Evolutionary conservation across 2,113 vertebrate species (phyloP).

Genomic region (Osmerus mordax): DNA sequence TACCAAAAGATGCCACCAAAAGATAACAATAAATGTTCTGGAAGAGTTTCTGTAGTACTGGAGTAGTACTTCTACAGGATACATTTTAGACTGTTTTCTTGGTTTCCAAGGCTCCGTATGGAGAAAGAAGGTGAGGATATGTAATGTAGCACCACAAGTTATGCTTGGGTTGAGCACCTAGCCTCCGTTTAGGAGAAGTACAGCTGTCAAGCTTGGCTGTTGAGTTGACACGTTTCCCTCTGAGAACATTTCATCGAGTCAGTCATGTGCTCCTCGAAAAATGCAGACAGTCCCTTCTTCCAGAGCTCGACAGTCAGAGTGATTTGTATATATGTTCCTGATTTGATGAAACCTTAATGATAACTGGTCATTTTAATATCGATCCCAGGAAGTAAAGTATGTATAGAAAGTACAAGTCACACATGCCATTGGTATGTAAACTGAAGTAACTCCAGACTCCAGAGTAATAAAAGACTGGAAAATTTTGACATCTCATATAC

Average conservation of each 20-base stretch:
- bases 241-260: constrained; percentile 41
- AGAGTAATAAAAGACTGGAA: not conserved
- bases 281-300: constrained; percentile 25
- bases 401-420: not conserved
- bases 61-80: too few species aligned
- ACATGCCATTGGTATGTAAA: not conserved
- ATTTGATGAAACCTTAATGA: too few species aligned
- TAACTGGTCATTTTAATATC: too few species aligned
- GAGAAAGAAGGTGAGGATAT: too few species aligned
- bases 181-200: constrained; percentile 12
- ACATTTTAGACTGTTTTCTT: too few species aligned
- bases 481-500: constrained; percentile 19
- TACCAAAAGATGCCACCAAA: too few species aligned
- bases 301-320: constrained; percentile 4
- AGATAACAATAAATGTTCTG: too few species aligned
- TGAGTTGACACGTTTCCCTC: constrained; percentile 19
- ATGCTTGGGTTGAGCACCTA: constrained; percentile 10
- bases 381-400: constrained; percentile 3
- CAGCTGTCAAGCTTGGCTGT: constrained; percentile 35
- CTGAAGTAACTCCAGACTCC: not conserved
- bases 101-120: too few species aligned
- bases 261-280: constrained; percentile 25
- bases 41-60: too few species aligned
- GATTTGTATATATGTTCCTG: too few species aligned
- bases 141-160: not conserved